Conservation (phyloP, 2,113 vertebrate genomes). For the Plecotus auritus region DNA sequence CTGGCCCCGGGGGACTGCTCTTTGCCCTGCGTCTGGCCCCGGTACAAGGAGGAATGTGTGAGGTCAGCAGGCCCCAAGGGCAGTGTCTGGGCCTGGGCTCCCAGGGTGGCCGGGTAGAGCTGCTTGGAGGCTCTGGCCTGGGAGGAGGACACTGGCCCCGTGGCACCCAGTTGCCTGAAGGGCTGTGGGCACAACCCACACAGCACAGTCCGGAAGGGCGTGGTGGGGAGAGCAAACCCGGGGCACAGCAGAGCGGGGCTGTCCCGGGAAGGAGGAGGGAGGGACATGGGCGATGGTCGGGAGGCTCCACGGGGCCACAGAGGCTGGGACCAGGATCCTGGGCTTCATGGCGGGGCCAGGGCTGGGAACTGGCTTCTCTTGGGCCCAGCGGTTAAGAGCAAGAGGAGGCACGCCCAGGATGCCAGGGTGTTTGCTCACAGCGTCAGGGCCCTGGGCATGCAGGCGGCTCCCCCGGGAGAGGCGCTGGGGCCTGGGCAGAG, state of each 20-base stretch:
- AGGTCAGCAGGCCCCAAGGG: background rate
- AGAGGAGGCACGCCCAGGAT: background rate
- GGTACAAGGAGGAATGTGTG: background rate
- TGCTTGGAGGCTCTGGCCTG: background rate
- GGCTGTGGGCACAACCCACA: background rate
- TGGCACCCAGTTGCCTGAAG: background rate
- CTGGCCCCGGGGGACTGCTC: background rate
- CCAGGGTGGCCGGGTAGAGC: fast-evolving
- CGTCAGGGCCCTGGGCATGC: background rate
- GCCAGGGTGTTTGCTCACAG: background rate
- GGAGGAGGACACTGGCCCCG: background rate
- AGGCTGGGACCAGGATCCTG: background rate
- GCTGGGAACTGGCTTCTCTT: background rate
- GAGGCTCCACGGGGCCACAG: background rate
- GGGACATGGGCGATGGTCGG: background rate
- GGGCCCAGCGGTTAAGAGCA: background rate
- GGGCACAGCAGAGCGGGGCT: background rate
- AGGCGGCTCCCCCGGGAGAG: background rate
- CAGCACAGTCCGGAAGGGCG: background rate
- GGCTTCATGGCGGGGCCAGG: background rate
- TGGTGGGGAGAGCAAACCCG: background rate
- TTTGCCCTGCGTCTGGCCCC: background rate
- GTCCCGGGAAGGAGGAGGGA: background rate
- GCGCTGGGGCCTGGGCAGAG: background rate
- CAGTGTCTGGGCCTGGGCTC: background rate